Evolutionary conservation across 2,888 invertebrate genomes (phyloP), one percentile per base, ranked within the genome.

Genomic region (Erpobdella octoculata): DNA sequence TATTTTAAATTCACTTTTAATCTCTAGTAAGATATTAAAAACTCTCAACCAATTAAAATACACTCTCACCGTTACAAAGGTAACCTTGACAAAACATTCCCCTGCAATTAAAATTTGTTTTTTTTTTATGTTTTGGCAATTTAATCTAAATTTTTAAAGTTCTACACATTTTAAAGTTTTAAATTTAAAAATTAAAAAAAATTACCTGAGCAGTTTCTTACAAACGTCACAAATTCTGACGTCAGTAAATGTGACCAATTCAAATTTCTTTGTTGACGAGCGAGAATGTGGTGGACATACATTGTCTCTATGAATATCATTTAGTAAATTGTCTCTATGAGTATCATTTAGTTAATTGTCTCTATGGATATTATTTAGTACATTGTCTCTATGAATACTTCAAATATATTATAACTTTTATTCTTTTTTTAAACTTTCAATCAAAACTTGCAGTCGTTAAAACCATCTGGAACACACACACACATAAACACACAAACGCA

Each of bases 61-160:
- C n/a, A n/a, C n/a, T n/a, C 53, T 9, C 4, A 53, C 53, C 21
- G 21, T 53, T 15, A 9, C 53, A 53, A 53, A 25, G 28, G 31
- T 62, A 62, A n/a, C 62, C 62, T 33, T 62, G 62, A 35, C 2
- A 62, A 31, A 62, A 31, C 62, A 62, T n/a, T 3, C 62, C 62
- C 35, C 62, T 53, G 53, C 15, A 15, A n/a, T 53, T 53, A 2
- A 12, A n/a, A 41, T 41, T 41, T 12, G 9, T 41, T 41, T 9
- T 12, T 41, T 41, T 41, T 41, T 53, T 3, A 53, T n/a, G n/a
- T n/a, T n/a, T n/a, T n/a, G 28, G 28, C 53, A n/a, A 53, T 18
- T 53, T 53, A 18, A 41, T 41, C 18, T 41, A 41, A 41, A 41
- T 12, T 41, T 18, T 12, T 41, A 12, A 41, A 41, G 9, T n/a